Conservation (phyloP, 2,888 invertebrate species). For the Subacronicta megacephala region DNA sequence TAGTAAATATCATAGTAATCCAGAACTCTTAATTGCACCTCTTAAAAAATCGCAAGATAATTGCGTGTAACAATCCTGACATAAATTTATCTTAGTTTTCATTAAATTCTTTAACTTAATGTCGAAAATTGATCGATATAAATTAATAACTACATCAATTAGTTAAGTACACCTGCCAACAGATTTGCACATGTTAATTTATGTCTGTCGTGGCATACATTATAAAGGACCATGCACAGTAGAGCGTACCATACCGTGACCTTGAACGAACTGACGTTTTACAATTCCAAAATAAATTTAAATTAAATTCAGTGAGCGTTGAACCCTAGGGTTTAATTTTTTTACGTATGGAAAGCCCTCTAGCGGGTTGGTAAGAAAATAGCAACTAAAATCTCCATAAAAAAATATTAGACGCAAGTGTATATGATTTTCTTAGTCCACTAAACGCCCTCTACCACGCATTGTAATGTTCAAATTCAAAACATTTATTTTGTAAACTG, state of each 20-base stretch:
- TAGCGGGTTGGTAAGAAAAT: too few relatives aligned
- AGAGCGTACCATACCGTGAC: background rate
- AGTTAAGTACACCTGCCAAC: constrained; percentile 33
- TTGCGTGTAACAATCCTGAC: constrained; percentile 22
- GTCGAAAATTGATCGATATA: constrained; percentile 29
- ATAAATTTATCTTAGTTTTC: constrained; percentile 19
- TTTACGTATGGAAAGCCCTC: too few relatives aligned
- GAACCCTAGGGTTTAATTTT: too few relatives aligned
- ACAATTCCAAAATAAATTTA: too few relatives aligned
- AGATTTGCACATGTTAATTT: constrained; percentile 39
- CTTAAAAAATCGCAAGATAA: constrained; percentile 6
- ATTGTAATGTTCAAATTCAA: too few relatives aligned
- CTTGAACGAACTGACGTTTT: background rate
- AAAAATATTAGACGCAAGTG: too few relatives aligned
- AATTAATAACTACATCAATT: constrained; percentile 28
- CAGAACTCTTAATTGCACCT: background rate
- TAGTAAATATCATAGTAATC: too few relatives aligned
- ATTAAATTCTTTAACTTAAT: constrained; percentile 16
- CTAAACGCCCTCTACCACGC: too few relatives aligned
- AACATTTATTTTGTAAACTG: too few relatives aligned
- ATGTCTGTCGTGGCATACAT: constrained; percentile 28
- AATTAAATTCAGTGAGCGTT: too few relatives aligned
- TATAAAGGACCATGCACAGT: constrained; percentile 5
- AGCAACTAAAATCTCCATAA: too few relatives aligned
- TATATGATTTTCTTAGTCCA: too few relatives aligned